These are phyloP conservation scores for Heliconius congener DNA, from an alignment of 1,140 invertebrate species.

Conservation along the genomic window DNA sequence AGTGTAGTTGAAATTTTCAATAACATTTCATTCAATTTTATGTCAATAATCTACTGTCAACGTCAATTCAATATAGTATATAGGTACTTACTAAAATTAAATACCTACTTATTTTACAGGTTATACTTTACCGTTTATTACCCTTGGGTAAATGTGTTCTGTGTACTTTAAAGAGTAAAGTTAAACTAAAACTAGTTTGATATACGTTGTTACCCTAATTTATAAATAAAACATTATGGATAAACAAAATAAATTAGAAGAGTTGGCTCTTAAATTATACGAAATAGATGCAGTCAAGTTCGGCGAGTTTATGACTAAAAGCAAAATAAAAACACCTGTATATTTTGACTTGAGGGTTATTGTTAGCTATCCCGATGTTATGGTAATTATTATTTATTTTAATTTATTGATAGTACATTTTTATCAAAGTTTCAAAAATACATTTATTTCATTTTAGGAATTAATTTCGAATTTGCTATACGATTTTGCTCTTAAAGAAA, in stretches of 20 bases:
- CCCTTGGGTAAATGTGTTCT: too few species aligned
- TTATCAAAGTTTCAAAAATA: slow-evolving; percentile 14
- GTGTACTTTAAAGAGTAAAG: background rate
- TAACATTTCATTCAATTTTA: too few species aligned
- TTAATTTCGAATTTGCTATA: slow-evolving; percentile 85
- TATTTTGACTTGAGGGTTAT: slow-evolving; percentile 98
- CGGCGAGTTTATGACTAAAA: slow-evolving; percentile 96
- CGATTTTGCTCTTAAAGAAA: slow-evolving; percentile 79
- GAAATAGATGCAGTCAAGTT: slow-evolving; percentile 92
- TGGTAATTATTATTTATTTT: slow-evolving; percentile 84
- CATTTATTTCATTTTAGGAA: slow-evolving; percentile 53
- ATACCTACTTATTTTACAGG: background rate
- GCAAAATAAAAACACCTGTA: slow-evolving; percentile 94
- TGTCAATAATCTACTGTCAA: background rate
- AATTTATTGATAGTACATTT: too few species aligned
- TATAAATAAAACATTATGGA: slow-evolving; percentile 41
- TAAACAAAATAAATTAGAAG: slow-evolving; percentile 58
- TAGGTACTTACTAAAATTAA: background rate
- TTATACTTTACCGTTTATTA: too few species aligned
- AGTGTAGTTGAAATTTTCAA: too few species aligned
- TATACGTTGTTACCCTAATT: background rate
- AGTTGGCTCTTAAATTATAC: slow-evolving; percentile 67
- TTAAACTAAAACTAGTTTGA: background rate
- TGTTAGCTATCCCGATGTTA: slow-evolving; percentile 92
- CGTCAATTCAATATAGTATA: background rate